Percentiles rank a stretch among this genome's conserved stretches.
phyloP scores from a whole-genome alignment of 2,113 vertebrate genomes.

The Ammodramus savannarum region DNA sequence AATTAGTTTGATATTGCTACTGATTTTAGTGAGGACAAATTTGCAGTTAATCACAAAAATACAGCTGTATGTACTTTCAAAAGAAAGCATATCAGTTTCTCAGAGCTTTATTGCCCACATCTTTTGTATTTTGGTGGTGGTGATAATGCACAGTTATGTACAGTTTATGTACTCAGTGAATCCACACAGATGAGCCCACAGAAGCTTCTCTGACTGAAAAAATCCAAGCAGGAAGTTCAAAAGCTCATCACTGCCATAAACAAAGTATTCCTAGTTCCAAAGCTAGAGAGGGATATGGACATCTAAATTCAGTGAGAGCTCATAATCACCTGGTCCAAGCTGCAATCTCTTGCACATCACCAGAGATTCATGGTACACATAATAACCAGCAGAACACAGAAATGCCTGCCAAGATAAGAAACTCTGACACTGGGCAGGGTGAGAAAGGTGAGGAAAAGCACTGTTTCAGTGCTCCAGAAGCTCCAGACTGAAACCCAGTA shows the following conservation, averaged over 20 bases:
- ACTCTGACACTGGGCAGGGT: background rate
- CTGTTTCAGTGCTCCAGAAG: background rate
- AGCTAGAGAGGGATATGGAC: accelerated
- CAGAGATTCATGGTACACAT: background rate
- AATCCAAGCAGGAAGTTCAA: background rate
- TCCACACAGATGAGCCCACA: background rate
- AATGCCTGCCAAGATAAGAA: background rate
- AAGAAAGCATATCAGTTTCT: background rate
- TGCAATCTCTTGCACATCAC: background rate
- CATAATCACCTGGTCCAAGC: background rate
- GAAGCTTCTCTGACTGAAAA: background rate
- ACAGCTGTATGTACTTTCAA: accelerated
- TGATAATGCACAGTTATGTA: background rate
- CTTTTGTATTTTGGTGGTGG: background rate
- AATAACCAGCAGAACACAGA: background rate
- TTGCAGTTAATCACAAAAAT: background rate
- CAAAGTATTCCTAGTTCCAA: background rate
- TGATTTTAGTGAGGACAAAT: background rate
- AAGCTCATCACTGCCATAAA: background rate
- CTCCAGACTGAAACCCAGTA: background rate
- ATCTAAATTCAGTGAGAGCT: background rate
- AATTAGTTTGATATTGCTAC: background rate
- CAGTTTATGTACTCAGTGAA: background rate
- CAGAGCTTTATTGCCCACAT: background rate
- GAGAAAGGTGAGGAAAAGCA: background rate